Conservation (phyloP, 2,888 invertebrate species). For the Lithophane socia region DNA sequence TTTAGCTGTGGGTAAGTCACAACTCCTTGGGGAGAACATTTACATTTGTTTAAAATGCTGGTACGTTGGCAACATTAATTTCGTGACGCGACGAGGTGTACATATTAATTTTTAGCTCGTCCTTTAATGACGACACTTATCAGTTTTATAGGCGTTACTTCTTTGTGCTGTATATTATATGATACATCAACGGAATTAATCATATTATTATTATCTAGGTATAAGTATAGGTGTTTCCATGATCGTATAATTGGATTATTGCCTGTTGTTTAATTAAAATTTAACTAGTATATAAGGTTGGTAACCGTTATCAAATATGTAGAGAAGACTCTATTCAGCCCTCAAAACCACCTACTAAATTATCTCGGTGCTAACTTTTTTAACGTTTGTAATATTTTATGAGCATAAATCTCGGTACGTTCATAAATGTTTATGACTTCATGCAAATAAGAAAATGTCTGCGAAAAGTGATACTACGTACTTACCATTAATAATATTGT, state of each 20-base stretch:
- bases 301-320: conserved; percentile 25
- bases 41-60: conserved; percentile 75
- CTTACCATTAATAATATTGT: conserved; percentile 56
- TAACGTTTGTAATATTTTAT: conserved; percentile 64
- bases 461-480: conserved; percentile 50
- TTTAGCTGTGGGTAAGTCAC: conserved; percentile 72
- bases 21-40: conserved; percentile 70
- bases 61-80: conserved; percentile 72
- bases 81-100: conserved; percentile 62
- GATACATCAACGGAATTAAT: background rate
- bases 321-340: conserved; percentile 28
- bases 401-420: conserved; percentile 59
- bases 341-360: conserved; percentile 46
- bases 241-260: background rate
- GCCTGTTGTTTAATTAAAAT: background rate
- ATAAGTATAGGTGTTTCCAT: background rate
- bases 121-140: conserved; percentile 18
- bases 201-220: background rate
- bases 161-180: conserved; percentile 10
- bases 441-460: conserved; percentile 58
- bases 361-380: conserved; percentile 58
- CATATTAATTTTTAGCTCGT: conserved; percentile 61
- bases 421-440: conserved; percentile 64
- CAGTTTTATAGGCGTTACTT: conserved; percentile 10
- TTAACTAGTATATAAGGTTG: conserved; percentile 4